Evolutionary conservation across 2,797 vertebrate genomes (phyloP).

Genomic region (Tangara arthus): DNA sequence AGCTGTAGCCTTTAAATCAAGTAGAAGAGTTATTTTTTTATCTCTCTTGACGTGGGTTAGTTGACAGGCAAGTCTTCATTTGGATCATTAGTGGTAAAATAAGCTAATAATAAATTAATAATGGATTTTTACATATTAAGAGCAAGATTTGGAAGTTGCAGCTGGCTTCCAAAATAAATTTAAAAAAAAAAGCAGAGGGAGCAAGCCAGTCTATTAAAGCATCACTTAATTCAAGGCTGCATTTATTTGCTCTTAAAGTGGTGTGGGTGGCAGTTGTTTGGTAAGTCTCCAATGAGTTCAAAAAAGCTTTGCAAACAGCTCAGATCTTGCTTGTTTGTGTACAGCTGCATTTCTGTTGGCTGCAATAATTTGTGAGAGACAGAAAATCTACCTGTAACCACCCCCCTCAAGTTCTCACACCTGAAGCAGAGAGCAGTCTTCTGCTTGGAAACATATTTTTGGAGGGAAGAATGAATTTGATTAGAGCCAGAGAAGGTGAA

Average conservation of each 20-base stretch:
- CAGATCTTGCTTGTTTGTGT: background rate
- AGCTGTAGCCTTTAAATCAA: background rate
- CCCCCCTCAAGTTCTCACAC: background rate
- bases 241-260: slow-evolving; percentile 2
- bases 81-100: background rate
- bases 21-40: background rate
- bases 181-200: background rate
- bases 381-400: background rate
- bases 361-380: background rate
- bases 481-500: background rate
- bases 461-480: background rate
- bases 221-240: slow-evolving; percentile 7
- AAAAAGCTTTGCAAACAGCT: background rate
- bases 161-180: background rate
- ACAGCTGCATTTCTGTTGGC: background rate
- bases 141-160: background rate
- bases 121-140: background rate
- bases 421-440: background rate
- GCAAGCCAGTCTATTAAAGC: background rate
- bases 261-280: background rate
- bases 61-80: background rate
- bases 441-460: background rate
- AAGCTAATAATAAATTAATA: slow-evolving; percentile 27
- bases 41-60: background rate
- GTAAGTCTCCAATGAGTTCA: background rate